Conservation (phyloP, 2,113 vertebrate species). For the Oreochromis tanganicae region DNA sequence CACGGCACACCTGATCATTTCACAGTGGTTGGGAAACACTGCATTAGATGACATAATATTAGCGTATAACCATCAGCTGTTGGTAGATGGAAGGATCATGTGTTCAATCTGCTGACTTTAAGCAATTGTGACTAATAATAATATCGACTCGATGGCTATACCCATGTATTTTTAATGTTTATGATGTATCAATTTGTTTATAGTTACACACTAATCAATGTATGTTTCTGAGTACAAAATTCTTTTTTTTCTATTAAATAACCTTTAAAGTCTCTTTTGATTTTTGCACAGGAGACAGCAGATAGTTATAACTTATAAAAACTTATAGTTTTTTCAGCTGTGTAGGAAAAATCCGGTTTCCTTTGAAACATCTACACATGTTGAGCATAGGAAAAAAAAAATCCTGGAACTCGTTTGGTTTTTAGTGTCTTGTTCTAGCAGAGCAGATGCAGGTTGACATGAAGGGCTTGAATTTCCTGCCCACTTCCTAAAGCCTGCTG, state of each 20-base stretch:
- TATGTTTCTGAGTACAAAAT: not conserved
- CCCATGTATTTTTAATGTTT: not conserved
- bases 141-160: not conserved
- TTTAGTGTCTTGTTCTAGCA: not conserved
- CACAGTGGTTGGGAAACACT: not conserved
- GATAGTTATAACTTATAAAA: not conserved
- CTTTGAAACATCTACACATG: not conserved
- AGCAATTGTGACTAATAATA: not conserved
- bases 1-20: not conserved
- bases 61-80: fast-evolving
- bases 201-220: not conserved
- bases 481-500: conserved; percentile 23
- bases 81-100: not conserved
- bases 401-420: not conserved
- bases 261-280: not conserved
- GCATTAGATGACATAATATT: not conserved
- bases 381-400: not conserved
- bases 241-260: not conserved
- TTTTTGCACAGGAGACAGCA: not conserved
- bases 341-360: not conserved
- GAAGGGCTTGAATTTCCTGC: conserved; percentile 7
- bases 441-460: conserved; percentile 17
- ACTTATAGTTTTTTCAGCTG: not conserved
- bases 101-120: not conserved
- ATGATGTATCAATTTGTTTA: not conserved